Evolutionary conservation across 2,113 vertebrate species (phyloP).

Genomic region (Rhynchomys soricoides): DNA sequence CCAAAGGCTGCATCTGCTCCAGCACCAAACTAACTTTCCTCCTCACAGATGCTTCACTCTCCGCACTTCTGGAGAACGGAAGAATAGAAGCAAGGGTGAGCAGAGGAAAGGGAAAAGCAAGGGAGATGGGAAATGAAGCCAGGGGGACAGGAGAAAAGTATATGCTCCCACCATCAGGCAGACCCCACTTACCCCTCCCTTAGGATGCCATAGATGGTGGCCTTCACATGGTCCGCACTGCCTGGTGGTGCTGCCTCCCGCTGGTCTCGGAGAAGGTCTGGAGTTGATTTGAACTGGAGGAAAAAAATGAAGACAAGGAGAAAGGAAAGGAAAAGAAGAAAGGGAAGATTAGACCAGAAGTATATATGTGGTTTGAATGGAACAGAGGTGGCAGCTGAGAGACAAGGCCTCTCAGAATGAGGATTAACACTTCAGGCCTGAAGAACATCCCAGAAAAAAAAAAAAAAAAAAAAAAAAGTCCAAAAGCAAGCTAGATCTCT

Average conservation of each 20-base stretch:
- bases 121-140: background rate
- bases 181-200: conserved; percentile 90
- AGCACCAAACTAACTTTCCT: conserved; percentile 90
- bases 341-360: background rate
- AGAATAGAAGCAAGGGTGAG: background rate
- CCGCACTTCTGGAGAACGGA: conserved; percentile 85
- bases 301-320: conserved; percentile 46
- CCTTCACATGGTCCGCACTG: conserved; percentile 87
- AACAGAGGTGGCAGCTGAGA: background rate
- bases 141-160: background rate
- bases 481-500: background rate
- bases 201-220: conserved; percentile 90
- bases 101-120: background rate
- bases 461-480: background rate
- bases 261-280: conserved; percentile 95
- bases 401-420: background rate
- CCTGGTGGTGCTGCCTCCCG: conserved; percentile 86
- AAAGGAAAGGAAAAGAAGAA: background rate
- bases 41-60: conserved; percentile 87
- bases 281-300: conserved; percentile 91
- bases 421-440: background rate
- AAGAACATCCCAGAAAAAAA: background rate
- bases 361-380: rapidly evolving
- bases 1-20: conserved; percentile 89
- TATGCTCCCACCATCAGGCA: rapidly evolving